Base-by-base conservation (phyloP, 1,140 invertebrate genomes). In the Diuraphis noxia region DNA sequence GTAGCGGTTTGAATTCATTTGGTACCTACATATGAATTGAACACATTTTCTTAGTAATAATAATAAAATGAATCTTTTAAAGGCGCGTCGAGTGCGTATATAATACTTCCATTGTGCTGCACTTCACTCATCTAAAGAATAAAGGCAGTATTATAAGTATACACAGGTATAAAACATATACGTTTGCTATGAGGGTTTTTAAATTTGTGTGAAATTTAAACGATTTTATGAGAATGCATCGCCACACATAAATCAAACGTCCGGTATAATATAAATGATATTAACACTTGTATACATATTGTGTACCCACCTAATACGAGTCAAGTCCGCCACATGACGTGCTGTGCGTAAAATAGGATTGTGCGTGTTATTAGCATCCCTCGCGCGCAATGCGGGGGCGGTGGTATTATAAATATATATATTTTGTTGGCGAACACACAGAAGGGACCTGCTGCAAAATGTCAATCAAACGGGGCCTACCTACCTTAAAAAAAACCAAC, bases 381-480 rank as follows among this genome's bases (percentile, higher is more conserved):
- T 49, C 56, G 30, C 56, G 56, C 30, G 10, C 30, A n/a, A 4
- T 56, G 25, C 56, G 30, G 30, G 30, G 13, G 4, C 46, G 46
- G 46, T 21, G 19, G 46, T 49, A 49, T 49, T 49, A 21, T 49
- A n/a, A n/a, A 49, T 49, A 49, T 23, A 49, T 49, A 63, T 63
- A n/a, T 63, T 10, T 63, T n/a, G 38, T 23, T 38, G 36, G 38
- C 36, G 8, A 25, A 81, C 79, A 38, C 77, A 79, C 86, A 40
- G 52, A n/a, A 56, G 52, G 21, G 21, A 63, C 86, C 34, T 17
- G 49, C 84, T 34, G 79, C 21, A 43, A 84, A 84, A 41, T 88
- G 87, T 88, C 87, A 88, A 72, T 88, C 87, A 72, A 88, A 88
- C 13, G 9, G 49, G 25, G n/a, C 30, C 46, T 49, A 49, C 13